Conservation (phyloP, 2,113 vertebrate species). For the Melospiza georgiana region DNA sequence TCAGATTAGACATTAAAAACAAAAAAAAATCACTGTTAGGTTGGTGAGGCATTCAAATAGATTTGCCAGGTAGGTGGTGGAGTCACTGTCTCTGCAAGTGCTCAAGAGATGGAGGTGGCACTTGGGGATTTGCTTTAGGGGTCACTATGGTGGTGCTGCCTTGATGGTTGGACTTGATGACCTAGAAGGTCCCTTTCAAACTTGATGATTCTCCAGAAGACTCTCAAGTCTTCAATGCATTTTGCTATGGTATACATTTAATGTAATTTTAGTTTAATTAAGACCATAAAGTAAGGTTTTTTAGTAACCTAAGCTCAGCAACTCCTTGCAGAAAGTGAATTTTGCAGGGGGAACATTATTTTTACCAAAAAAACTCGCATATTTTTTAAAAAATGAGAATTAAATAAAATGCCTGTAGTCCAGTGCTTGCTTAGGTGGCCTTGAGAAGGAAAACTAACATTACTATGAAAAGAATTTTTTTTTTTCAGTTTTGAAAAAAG, state of each 20-base stretch:
- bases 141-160: not conserved
- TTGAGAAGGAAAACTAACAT: not conserved
- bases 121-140: not conserved
- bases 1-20: not conserved
- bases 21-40: not conserved
- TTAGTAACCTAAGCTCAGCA: not conserved
- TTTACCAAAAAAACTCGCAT: fast-evolving
- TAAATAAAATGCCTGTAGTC: not conserved
- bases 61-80: not conserved
- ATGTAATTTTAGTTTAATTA: not conserved
- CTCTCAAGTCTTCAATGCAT: not conserved
- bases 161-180: not conserved
- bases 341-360: not conserved
- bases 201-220: not conserved
- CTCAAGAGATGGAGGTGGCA: not conserved
- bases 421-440: not conserved
- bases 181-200: not conserved
- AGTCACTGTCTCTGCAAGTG: not conserved
- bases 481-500: not conserved
- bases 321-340: not conserved
- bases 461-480: not conserved
- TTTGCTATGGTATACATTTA: not conserved
- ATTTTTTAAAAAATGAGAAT: not conserved
- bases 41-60: not conserved
- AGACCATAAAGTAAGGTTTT: not conserved